Percentiles rank a stretch among this genome's conserved stretches.
phyloP scores from a whole-genome alignment of 2,113 vertebrate genomes.

The Calcarius ornatus region DNA sequence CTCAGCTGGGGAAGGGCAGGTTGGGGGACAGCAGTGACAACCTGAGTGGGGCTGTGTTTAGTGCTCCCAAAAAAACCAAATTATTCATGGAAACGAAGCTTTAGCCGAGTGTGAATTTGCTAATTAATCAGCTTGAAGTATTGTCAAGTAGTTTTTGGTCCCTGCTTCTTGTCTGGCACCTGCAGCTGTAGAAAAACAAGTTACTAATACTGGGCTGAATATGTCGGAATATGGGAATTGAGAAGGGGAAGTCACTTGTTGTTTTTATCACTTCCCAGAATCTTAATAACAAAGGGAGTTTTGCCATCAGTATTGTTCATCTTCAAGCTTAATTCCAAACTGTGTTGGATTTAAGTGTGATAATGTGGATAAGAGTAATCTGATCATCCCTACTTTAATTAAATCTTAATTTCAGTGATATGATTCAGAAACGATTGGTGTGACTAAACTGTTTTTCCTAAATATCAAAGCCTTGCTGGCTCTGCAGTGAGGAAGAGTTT shows the following conservation, averaged over 20 bases:
- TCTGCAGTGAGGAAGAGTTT: background rate
- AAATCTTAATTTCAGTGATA: background rate
- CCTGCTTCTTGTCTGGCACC: background rate
- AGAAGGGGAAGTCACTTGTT: background rate
- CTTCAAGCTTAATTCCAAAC: background rate
- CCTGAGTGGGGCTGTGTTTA: background rate
- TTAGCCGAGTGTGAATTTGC: background rate
- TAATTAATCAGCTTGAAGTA: background rate
- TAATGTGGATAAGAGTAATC: background rate
- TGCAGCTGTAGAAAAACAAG: background rate
- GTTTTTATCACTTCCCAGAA: background rate
- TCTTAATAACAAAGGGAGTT: background rate
- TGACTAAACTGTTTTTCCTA: background rate
- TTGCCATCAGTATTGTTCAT: background rate
- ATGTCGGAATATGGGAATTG: background rate
- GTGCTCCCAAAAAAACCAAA: background rate
- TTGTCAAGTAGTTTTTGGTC: background rate
- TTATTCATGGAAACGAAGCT: background rate
- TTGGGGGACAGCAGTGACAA: rapidly evolving
- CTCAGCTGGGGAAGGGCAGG: rapidly evolving
- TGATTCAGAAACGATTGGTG: background rate
- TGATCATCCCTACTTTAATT: background rate
- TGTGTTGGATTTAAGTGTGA: background rate
- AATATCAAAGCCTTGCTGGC: background rate
- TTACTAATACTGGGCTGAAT: background rate